Evolutionary conservation across 2,113 vertebrate genomes (phyloP), one percentile per base, ranked within the genome.

Genomic region (Eptesicus fuscus): DNA sequence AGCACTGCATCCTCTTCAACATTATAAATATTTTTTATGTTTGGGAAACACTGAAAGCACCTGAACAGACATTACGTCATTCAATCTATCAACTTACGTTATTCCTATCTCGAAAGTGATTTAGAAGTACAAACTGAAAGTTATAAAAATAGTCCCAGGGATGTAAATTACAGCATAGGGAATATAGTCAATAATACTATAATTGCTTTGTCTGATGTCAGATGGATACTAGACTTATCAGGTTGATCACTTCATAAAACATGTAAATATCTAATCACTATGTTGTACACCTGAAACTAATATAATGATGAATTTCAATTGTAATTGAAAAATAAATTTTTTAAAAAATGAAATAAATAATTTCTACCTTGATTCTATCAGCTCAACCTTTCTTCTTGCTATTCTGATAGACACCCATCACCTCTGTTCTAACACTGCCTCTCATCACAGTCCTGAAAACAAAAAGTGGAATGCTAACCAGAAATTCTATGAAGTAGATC

Each of bases 401-500:
- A 20, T 74, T 71, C 23, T 5, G 61, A 49, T 23, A 20, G 32
- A 63, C 16, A n/a, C 35, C 83, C 2, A 1, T 0, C 7, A 67
- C 35, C 40, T 83, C n/a, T 67, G 42, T 17, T 40, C 1, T 5
- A 76, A 53, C 22, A 79, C 4, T 69, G 5, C 2, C 25, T 63
- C 65, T 91, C 82, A 35, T 2, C 0, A 17, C 23, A 28, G 37
- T 11, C 42, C 61, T 76, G 4, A 51, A 67, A 77, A 53, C 47
- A 80, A 37, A 77, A 67, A 42, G 16, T 65, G 12, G 28, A 67
- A 78, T 25, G 67, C 32, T 13, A n/a, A 63, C 8, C 76, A 78
- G 84, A 91, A 82, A 88, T 71, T 37, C 61, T 88, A 87, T n/a
- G 71, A 96, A 84, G 20, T 30, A 61, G 47, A 88, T 67, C 25